phyloP scores from a whole-genome alignment of 2,113 vertebrate species.

The Hippocampus abdominalis region DNA sequence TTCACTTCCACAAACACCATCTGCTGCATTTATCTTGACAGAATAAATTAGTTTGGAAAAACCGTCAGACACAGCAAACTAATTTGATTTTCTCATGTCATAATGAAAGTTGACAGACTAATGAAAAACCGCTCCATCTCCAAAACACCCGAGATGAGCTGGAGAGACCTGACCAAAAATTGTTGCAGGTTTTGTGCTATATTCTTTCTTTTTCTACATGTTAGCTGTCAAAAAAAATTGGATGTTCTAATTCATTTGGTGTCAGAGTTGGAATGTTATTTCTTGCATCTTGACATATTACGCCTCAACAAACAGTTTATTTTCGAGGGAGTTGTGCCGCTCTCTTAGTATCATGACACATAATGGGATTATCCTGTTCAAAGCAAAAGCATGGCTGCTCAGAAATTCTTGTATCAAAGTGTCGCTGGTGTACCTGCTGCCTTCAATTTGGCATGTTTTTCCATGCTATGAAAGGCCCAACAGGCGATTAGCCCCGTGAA shows the following conservation, averaged over 20 bases:
- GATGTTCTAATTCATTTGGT: slow-evolving; percentile 57
- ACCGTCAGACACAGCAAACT: slow-evolving; percentile 64
- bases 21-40: slow-evolving; percentile 69
- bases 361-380: slow-evolving; percentile 66
- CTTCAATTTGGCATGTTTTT: slow-evolving; percentile 45
- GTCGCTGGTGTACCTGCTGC: slow-evolving; percentile 53
- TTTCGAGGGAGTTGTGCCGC: slow-evolving; percentile 53
- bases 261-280: slow-evolving; percentile 51
- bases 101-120: slow-evolving; percentile 71
- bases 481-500: slow-evolving; percentile 46
- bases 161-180: slow-evolving; percentile 40
- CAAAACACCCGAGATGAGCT: slow-evolving; percentile 59
- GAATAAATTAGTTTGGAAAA: slow-evolving; percentile 68
- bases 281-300: slow-evolving; percentile 50
- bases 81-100: slow-evolving; percentile 67
- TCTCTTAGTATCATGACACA: slow-evolving; percentile 52
- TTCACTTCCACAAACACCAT: slow-evolving; percentile 69
- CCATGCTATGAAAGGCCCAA: slow-evolving; percentile 43
- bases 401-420: slow-evolving; percentile 62
- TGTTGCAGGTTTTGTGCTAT: slow-evolving; percentile 34
- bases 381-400: slow-evolving; percentile 50
- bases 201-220: slow-evolving; percentile 47
- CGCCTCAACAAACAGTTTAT: slow-evolving; percentile 54
- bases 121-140: slow-evolving; percentile 66
- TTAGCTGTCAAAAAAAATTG: slow-evolving; percentile 48